Base-by-base conservation (phyloP, 2,888 invertebrate genomes). In the Drosophila barbarae region DNA sequence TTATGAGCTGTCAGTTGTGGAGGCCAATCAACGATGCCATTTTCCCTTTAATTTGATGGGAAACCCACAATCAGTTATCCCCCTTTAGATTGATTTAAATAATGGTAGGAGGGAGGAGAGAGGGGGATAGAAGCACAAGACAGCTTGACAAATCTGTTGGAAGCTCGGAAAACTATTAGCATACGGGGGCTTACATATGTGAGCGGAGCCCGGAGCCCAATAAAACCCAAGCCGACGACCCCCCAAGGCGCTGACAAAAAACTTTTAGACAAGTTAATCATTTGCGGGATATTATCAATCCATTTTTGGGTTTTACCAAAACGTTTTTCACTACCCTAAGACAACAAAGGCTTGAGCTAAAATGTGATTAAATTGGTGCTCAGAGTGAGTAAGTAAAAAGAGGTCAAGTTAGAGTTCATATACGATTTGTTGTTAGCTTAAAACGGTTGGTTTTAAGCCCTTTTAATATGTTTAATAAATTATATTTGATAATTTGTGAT, bases 221-320 rank as follows among this genome's bases (percentile, higher is more conserved):
- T 58, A 60, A 39, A 26, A 32, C 32, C 50, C 50, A 26, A 13
- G 21, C 55, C 39, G 5, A 18, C 26, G 32, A 56, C 21, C 52
- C 61, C 54, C 57, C 51, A 49, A 59, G 53, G 60, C 66, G 59
- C 41, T 39, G 56, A 66, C 57, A 71, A 68, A 75, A 82, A 77
- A 79, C 71, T 75, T 78, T 83, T 51, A 59, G 76, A 56, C 81
- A 85, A 84, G 84, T 85, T 85, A 84, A 84, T 85, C 84, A 85
- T 84, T 85, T 84, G 84, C 74, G 84, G 84, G 74, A 77, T 82
- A 85, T 84, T 84, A 84, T 85, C 84, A 85, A 82, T 77, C 86
- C 80, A 82, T 80, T 84, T 84, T 77, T 72, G 77, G 84, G 71
- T 71, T 83, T 80, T 60, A 57, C 57, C 73, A 57, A 61, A 61